Evolutionary conservation across 2,888 invertebrate species (phyloP).

Genomic region (Podotricha telesiphe): DNA sequence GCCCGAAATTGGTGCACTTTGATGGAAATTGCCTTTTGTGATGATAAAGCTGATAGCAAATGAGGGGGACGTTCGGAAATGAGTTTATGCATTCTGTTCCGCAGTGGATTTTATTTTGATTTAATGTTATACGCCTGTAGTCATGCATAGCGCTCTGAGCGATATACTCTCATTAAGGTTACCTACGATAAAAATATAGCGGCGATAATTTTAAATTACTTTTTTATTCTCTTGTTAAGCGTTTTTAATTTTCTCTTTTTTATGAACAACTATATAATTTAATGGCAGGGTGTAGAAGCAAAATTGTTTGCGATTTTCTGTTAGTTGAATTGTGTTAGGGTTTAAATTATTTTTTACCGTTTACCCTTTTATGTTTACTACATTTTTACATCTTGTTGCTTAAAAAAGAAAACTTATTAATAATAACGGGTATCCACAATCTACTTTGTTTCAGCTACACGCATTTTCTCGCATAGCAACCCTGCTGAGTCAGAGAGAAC

Average conservation of each 20-base stretch:
- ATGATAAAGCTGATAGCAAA: conserved; percentile 67
- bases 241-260: conserved; percentile 27
- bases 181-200: conserved; percentile 38
- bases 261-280: conserved; percentile 18
- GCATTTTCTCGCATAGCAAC: too few species aligned
- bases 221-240: conserved; percentile 39
- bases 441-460: too few species aligned
- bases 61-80: conserved; percentile 67
- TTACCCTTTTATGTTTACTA: too few species aligned
- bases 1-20: conserved; percentile 63
- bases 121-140: conserved; percentile 61
- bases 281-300: neutral
- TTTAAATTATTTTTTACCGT: neutral
- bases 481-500: too few species aligned
- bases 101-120: conserved; percentile 69
- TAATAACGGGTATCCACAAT: too few species aligned
- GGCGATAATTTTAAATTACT: conserved; percentile 38
- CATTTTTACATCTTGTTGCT: too few species aligned
- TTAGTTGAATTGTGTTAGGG: neutral
- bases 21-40: conserved; percentile 72
- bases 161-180: conserved; percentile 43
- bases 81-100: conserved; percentile 71
- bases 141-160: conserved; percentile 34
- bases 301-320: neutral
- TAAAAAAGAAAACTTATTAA: too few species aligned